Evolutionary conservation across 2,888 invertebrate genomes (phyloP), one percentile per base, ranked within the genome.

Genomic region (Suillia variegata): DNA sequence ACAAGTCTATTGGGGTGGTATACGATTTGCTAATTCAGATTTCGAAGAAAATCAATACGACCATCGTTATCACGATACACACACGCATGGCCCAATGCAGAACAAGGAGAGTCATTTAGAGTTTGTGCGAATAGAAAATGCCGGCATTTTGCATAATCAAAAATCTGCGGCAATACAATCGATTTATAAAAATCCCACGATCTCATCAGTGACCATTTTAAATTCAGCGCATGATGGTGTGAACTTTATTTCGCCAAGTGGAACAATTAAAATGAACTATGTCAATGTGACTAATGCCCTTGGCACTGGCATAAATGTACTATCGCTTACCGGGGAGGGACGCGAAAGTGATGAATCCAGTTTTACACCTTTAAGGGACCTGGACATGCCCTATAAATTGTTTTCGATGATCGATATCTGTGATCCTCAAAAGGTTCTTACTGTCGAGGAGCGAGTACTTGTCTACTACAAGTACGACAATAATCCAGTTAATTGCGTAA

Each of bases 401-500:
- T 98, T 96, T 82, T 96, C 98, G 26, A 83, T 99, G 71, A 89
- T 99, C 15, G 96, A 98, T 69, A 96, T 98, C 68, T 99, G 99
- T 80, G 96, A 97, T 76, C 92, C 96, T 1, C 90, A 91, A 56
- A 99, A 99, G 83, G 92, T 93, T 77, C 88, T 99, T 15, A 86
- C 87, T 1, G 88, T 99, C 1, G 93, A 95, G 79, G 96, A 98
- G 76, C 85, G 98, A 50, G 88, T 98, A 4, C 82, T 98, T 0
- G 79, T 99, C 18, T 99, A 97, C 79, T 98, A 96, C 82, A 98
- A 98, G 80, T 99, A 99, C 75, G 96, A 96, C 75, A 96, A 96
- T 70, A 89, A 91, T 79, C 94, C 97, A 0, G 93, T 97, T 0
- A 98, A 98, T 78, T 99, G 98, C 77, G 93, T 98, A 0, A 99